Evolutionary conservation across 2,797 vertebrate genomes (phyloP), one percentile per base, ranked within the genome.

Genomic region (Halcyon badia): DNA sequence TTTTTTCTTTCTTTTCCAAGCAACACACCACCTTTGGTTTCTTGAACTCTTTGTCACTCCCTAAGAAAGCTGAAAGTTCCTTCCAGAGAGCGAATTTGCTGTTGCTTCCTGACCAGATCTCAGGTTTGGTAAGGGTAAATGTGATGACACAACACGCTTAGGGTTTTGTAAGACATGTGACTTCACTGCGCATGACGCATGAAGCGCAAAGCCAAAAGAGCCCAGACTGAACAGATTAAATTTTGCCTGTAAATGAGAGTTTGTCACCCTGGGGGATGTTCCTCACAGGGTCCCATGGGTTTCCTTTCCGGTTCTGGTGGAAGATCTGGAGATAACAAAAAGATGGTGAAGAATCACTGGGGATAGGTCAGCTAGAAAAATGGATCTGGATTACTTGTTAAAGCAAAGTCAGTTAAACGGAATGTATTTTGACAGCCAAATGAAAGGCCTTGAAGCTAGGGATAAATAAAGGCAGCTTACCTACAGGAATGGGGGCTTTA

Each of bases 391-490:
- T 89, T 92, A 91, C 82, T 94, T 86, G 79, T 61, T 92, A 78
- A 76, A 89, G 69, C 49, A 89, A 81, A 49, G 31, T 78, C 87
- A 88, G 72, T 91, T 78, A 65, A 92, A 87, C 44, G 51, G 65
- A 15, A 33, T 46, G 73, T 4, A 1, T 90, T 94, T 83, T 93
- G 91, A 96, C 87, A 83, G 84, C 49, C 72, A 76, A 87, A 92
- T 81, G 87, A 95, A 96, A 95, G 76, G 31, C 49, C 15, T 3
- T 41, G 89, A 83, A 95, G 75, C 84, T 65, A 83, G 89, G 61
- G 76, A 94, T 89, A 92, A 94, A 89, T 81, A 94, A 91, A 91
- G 70, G 62, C 90, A 92, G 90, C 80, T 95, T 90, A 89, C 89
- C 87, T 97, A 88, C 39, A 91, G 83, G 77, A 95, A 91, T 51